phyloP scores from a whole-genome alignment of 1,140 invertebrate species.

The Musca vetustissima region DNA sequence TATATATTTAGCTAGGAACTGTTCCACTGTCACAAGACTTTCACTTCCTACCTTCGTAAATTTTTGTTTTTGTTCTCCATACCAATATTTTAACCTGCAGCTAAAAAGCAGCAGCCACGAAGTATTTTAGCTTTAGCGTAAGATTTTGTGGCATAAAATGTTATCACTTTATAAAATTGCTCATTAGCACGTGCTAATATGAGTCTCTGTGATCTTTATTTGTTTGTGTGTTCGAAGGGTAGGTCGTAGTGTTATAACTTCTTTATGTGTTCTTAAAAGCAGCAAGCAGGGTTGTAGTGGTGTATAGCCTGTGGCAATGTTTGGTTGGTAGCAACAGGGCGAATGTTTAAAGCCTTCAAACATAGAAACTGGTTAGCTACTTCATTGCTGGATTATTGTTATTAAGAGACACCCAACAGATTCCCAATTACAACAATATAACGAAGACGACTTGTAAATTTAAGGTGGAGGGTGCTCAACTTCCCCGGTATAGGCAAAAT shows the following conservation, averaged over 20 bases:
- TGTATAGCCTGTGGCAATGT: too few relatives aligned
- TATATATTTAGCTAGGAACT: too few relatives aligned
- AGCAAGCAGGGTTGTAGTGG: too few relatives aligned
- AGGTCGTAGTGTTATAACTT: conserved; percentile 5
- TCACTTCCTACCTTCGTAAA: too few relatives aligned
- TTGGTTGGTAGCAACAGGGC: too few relatives aligned
- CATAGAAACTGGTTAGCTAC: neutral
- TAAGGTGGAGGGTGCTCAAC: neutral
- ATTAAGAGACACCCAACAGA: neutral
- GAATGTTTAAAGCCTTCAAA: neutral
- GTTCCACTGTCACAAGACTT: too few relatives aligned
- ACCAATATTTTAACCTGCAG: too few relatives aligned
- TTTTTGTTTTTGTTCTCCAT: too few relatives aligned
- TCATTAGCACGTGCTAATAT: conserved; percentile 47
- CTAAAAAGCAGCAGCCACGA: too few relatives aligned
- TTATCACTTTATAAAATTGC: conserved; percentile 47
- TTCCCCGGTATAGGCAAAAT: neutral
- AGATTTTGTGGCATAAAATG: conserved; percentile 29
- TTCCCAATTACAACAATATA: too few relatives aligned
- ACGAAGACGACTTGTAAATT: too few relatives aligned
- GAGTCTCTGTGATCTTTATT: conserved; percentile 4
- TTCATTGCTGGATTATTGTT: neutral
- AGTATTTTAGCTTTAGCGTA: too few relatives aligned
- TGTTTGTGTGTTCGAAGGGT: neutral
- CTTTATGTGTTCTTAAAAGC: neutral